Percentiles rank a stretch among this genome's conserved stretches.
Evolutionary conservation across 2,113 vertebrate genomes (phyloP).

Genomic region (Sterrhoptilus dennistouni): DNA sequence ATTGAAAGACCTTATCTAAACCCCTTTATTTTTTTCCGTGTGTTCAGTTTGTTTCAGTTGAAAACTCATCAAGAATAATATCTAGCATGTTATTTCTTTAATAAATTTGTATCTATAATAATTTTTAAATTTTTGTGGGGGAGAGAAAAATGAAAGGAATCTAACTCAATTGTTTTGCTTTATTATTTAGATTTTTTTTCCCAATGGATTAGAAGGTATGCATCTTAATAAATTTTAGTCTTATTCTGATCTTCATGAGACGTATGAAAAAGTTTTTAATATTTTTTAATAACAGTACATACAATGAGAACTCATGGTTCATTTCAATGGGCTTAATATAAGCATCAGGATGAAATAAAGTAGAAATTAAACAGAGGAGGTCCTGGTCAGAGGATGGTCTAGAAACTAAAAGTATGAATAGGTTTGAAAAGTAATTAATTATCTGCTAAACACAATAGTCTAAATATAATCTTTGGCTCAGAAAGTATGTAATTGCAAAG

Average conservation of each 20-base stretch:
- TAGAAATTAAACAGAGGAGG: not conserved
- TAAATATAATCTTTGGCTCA: not conserved
- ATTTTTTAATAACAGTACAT: not conserved
- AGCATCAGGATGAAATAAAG: not conserved
- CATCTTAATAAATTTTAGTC: not conserved
- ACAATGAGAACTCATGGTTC: not conserved
- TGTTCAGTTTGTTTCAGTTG: not conserved
- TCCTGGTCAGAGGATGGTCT: not conserved
- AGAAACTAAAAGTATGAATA: not conserved
- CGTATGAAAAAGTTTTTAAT: not conserved
- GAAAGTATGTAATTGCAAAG: not conserved
- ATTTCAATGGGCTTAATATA: not conserved
- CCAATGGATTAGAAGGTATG: not conserved
- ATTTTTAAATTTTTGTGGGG: fast-evolving
- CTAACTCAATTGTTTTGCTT: not conserved
- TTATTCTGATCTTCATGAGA: not conserved
- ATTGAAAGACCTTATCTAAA: not conserved
- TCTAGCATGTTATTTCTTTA: not conserved
- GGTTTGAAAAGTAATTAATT: not conserved
- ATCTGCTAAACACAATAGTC: not conserved
- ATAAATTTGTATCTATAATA: not conserved
- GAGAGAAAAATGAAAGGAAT: not conserved
- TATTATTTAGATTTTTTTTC: not conserved
- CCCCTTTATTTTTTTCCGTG: not conserved
- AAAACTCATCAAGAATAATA: not conserved